Evolutionary conservation across 2,797 vertebrate species (phyloP).

Genomic region (Buphagus erythrorhynchus): DNA sequence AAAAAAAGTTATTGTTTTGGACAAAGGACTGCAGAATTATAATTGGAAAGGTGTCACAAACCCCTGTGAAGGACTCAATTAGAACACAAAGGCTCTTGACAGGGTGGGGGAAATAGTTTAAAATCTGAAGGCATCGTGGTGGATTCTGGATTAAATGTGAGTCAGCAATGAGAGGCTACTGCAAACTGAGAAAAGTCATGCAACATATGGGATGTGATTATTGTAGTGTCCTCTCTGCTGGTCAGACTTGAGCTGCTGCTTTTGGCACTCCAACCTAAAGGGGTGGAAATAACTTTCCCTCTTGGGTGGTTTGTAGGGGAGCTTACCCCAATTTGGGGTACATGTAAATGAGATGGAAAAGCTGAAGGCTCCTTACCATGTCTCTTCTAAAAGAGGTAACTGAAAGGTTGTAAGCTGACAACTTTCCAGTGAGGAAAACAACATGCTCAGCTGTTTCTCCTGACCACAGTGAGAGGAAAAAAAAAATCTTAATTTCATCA

Average conservation of each 20-base stretch:
- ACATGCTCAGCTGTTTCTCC: neutral
- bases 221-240: neutral
- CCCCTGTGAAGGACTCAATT: neutral
- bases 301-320: neutral
- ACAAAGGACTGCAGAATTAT: neutral
- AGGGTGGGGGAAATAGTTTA: neutral
- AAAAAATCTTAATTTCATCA: neutral
- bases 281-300: neutral
- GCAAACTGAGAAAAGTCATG: neutral
- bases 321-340: fast-evolving
- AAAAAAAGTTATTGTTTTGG: neutral
- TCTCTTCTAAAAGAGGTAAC: neutral
- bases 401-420: neutral
- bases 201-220: neutral
- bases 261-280: neutral
- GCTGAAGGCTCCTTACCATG: neutral
- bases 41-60: neutral
- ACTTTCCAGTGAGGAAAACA: neutral
- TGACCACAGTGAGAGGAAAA: neutral
- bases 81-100: neutral
- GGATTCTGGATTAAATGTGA: neutral
- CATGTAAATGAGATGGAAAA: neutral
- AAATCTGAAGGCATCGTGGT: neutral
- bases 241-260: neutral
- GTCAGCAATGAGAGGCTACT: neutral